Conservation (phyloP, 2,113 vertebrate species). For the Stigmatopora argus region DNA sequence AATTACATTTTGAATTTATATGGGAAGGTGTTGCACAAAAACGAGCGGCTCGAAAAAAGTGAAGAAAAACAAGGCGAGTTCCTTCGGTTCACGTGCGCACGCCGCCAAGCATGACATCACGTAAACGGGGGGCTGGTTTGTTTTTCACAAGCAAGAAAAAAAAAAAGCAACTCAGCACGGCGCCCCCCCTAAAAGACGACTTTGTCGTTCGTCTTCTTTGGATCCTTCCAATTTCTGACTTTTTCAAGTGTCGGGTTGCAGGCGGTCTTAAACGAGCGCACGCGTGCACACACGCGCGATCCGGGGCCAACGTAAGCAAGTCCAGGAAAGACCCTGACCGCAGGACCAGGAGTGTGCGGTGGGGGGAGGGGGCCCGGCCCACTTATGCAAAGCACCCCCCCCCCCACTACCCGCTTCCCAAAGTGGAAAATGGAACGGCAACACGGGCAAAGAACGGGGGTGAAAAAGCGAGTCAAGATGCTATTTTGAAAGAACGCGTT, state of each 20-base stretch:
- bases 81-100: slow-evolving; percentile 19
- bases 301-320: slow-evolving; percentile 46
- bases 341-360: slow-evolving; percentile 57
- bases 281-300: slow-evolving; percentile 33
- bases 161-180: not conserved
- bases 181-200: no score
- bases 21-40: no score
- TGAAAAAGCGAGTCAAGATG: no score
- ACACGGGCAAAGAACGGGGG: not conserved
- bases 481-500: no score
- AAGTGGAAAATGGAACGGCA: not conserved
- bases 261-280: slow-evolving; percentile 51
- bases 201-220: not conserved
- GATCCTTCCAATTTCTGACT: slow-evolving; percentile 14
- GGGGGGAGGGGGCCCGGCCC: slow-evolving; percentile 1
- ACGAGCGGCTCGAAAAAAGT: slow-evolving; percentile 20
- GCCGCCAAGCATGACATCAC: slow-evolving; percentile 57
- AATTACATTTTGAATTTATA: no score
- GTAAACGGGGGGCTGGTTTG: slow-evolving; percentile 34
- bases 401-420: not conserved
- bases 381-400: slow-evolving; percentile 53
- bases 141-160: slow-evolving; percentile 40
- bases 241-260: slow-evolving; percentile 50
- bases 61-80: slow-evolving; percentile 50
- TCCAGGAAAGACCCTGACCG: slow-evolving; percentile 65